Evolutionary conservation across 2,888 invertebrate species (phyloP).

Genomic region (Trichopria drosophilae): DNA sequence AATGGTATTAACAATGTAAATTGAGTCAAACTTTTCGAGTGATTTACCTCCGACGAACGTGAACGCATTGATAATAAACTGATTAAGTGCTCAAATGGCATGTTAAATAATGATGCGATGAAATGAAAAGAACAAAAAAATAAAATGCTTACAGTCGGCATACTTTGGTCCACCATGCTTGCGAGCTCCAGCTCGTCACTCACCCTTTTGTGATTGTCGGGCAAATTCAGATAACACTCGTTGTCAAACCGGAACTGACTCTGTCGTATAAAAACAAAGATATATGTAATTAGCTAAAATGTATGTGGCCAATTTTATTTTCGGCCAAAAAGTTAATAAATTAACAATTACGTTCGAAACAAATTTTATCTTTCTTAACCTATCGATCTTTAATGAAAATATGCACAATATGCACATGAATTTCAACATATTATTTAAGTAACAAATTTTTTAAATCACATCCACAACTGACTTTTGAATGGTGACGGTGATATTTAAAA

Average conservation of each 20-base stretch:
- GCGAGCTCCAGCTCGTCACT: slow-evolving; percentile 64
- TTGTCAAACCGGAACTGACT: slow-evolving; percentile 99
- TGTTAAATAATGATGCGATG: slow-evolving; percentile 9
- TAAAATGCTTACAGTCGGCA: slow-evolving; percentile 71
- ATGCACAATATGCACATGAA: too few relatives aligned
- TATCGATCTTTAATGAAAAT: too few relatives aligned
- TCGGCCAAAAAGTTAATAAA: too few relatives aligned
- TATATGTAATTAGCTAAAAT: background rate
- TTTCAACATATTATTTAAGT: too few relatives aligned
- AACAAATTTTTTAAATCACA: too few relatives aligned
- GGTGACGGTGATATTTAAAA: too few relatives aligned
- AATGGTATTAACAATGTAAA: too few relatives aligned
- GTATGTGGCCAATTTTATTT: background rate
- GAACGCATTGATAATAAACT: slow-evolving; percentile 42
- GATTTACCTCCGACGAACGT: slow-evolving; percentile 50
- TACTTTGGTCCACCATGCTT: slow-evolving; percentile 63
- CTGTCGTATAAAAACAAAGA: slow-evolving; percentile 62
- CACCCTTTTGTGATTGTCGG: slow-evolving; percentile 98
- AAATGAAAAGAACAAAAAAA: slow-evolving; percentile 34
- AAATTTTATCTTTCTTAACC: too few relatives aligned
- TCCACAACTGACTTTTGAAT: too few relatives aligned
- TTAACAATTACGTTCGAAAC: too few relatives aligned
- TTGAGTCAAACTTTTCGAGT: too few relatives aligned
- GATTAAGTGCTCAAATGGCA: slow-evolving; percentile 13
- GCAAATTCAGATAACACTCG: slow-evolving; percentile 96